Evolutionary conservation across 2,888 invertebrate species (phyloP).

Genomic region (Lithophane socia): DNA sequence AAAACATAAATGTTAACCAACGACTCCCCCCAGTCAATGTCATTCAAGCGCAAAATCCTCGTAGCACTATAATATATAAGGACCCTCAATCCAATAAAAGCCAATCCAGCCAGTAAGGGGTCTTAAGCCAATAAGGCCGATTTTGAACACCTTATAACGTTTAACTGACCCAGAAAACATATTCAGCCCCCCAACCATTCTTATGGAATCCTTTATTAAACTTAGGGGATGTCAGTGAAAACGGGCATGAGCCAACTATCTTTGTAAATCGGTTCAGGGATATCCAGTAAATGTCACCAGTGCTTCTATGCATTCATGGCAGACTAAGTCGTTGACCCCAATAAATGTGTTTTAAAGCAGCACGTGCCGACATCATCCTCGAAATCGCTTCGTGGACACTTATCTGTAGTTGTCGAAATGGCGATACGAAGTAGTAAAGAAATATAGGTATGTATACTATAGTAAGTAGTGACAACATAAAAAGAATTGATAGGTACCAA

Average conservation of each 20-base stretch:
- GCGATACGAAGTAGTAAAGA: not conserved
- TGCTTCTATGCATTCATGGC: conserved; percentile 5
- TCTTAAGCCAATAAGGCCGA: no score
- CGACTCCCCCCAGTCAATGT: not conserved
- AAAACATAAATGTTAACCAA: not conserved
- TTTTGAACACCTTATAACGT: no score
- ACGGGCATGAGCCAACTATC: not conserved
- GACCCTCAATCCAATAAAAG: no score
- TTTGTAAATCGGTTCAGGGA: not conserved
- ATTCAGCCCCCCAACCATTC: no score
- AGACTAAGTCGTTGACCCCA: conserved; percentile 3
- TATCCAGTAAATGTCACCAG: not conserved
- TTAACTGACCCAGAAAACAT: no score
- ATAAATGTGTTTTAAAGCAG: conserved; percentile 10
- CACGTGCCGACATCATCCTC: conserved; percentile 15
- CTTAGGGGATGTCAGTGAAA: no score
- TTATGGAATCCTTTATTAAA: no score
- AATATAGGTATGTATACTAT: no score
- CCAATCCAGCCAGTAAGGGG: no score
- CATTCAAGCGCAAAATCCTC: not conserved
- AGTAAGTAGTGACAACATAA: not conserved
- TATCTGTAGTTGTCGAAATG: not conserved
- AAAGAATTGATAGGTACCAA: not conserved
- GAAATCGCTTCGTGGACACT: conserved; percentile 3
- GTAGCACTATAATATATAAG: no score